phyloP scores from a whole-genome alignment of 2,797 vertebrate species.

The Leuciscus waleckii region DNA sequence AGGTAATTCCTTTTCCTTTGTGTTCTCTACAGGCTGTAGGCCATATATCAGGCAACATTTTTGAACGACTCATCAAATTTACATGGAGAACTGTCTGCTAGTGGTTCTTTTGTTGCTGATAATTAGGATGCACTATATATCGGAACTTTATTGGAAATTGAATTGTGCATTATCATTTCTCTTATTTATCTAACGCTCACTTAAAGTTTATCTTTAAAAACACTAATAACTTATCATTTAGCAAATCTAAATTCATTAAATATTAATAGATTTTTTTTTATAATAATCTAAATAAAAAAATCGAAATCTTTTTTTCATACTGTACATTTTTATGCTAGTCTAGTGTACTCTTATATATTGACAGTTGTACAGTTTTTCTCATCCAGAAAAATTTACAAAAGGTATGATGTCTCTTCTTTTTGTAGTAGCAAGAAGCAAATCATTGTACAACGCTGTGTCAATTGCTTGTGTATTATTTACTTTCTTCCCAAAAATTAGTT shows the following conservation, averaged over 20 bases:
- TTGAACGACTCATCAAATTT: conserved; percentile 7
- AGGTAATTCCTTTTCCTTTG: conserved; percentile 10
- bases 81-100: not conserved
- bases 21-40: conserved; percentile 4
- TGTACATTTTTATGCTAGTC: not conserved
- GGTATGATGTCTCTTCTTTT: not conserved
- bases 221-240: not conserved
- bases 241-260: not conserved
- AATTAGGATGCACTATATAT: not conserved
- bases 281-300: too few species aligned
- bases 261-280: too few species aligned
- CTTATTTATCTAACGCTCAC: not conserved
- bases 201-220: not conserved
- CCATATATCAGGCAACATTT: not conserved
- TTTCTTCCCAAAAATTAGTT: not conserved
- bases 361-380: not conserved
- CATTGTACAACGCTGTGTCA: not conserved
- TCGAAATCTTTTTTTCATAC: too few species aligned
- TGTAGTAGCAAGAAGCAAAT: not conserved
- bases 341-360: not conserved
- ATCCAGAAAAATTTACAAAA: not conserved
- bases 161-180: not conserved
- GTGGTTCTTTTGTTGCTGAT: not conserved
- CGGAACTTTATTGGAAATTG: not conserved
- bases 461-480: not conserved